A percentile compares a stretch with the other conserved stretches of the same genome.
These are phyloP conservation scores for Brachypteracias leptosomus DNA, from an alignment of 2,113 vertebrate species.

Conservation along the genomic window DNA sequence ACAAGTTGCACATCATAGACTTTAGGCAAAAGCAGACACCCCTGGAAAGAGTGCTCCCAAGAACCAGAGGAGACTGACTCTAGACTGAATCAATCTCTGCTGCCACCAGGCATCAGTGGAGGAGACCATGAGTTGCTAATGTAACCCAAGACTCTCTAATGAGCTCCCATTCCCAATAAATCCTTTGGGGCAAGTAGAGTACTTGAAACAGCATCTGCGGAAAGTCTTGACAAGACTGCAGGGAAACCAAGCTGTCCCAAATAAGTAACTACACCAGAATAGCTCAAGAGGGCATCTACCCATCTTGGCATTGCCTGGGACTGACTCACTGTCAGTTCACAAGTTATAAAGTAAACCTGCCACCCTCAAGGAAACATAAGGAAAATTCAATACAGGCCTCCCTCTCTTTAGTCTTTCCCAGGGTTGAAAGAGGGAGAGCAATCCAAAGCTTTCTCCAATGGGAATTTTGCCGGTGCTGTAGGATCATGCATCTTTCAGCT, in stretches of 20 bases:
- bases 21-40: background rate
- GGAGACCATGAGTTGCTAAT: slow-evolving; percentile 11
- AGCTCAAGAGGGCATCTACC: background rate
- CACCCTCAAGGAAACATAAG: background rate
- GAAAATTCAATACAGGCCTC: background rate
- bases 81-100: slow-evolving; percentile 30
- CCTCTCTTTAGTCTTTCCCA: slow-evolving; percentile 5
- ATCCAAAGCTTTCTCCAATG: slow-evolving; percentile 8
- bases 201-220: background rate
- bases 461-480: slow-evolving; percentile 19
- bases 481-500: slow-evolving; percentile 32
- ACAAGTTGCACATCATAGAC: background rate
- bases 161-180: slow-evolving; percentile 23
- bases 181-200: background rate
- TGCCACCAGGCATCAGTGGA: slow-evolving; percentile 6
- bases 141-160: slow-evolving; percentile 9
- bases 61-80: background rate
- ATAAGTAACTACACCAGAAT: background rate
- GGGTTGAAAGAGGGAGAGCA: background rate
- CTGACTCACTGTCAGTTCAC: background rate
- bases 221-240: background rate
- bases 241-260: background rate
- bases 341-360: background rate
- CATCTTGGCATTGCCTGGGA: background rate
- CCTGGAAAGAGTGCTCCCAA: background rate